Base-by-base conservation (phyloP, 2,888 invertebrate species). In the Eretmocerus hayati region DNA sequence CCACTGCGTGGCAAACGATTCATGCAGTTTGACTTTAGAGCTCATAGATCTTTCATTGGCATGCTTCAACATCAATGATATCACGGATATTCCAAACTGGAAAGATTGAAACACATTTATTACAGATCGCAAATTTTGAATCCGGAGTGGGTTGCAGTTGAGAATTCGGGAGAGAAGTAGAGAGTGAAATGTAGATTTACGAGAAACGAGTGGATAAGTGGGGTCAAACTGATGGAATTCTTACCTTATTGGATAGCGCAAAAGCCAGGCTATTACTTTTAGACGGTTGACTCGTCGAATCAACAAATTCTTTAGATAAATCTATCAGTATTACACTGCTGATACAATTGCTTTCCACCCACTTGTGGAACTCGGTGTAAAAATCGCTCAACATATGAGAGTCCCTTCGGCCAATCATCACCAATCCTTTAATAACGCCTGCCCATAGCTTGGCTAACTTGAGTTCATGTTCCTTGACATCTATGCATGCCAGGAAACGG, bases 401-500 rank as follows among this genome's bases (percentile, higher is more conserved):
- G 65, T 82, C 81, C 16, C 81, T 70, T 11, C 83, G 67, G 8
- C 81, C 78, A 31, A 79, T 77, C 8, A 74, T 57, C 1, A 81
- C 77, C 50, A 83, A 64, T 41, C 80, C 79, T 23, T 80, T 72
- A 57, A 84, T 66, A 33, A 82, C 71, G 35, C 76, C 75, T 48
- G 74, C 68, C 84, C 84, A 85, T 40, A 84, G 62, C 52, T 76
- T 76, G 23, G 77, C 74, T 31, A 79, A 64, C 13, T 79, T 77
- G 18, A 61, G 57, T 9, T 67, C 59, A 61, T 75, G 65, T 40
- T 81, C 81, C 2, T 72, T 61, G 2, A 73, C 60, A 4, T 72
- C 72, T 50, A 79, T 72, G 46, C 80, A 81, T 1, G 79, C 75
- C 65, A 87, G 72, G 61, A 87, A 78, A 50, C 89, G 78, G 22